phyloP scores from a whole-genome alignment of 2,797 vertebrate species.

The Brachymystax lenok region DNA sequence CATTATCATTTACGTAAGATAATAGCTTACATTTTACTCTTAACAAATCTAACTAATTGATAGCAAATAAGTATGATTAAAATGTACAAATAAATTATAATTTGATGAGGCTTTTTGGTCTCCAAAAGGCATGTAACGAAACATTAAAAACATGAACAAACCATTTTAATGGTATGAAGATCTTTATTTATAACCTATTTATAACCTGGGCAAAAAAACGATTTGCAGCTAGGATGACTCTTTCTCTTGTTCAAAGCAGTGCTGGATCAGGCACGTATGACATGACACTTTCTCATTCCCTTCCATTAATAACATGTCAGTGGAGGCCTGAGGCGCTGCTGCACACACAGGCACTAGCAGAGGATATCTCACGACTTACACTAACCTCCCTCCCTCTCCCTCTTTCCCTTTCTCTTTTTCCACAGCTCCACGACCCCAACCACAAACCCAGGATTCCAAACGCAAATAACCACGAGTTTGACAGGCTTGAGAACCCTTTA shows the following conservation, averaged over 20 bases:
- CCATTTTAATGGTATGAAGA: neutral
- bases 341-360: slow-evolving; percentile 37
- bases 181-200: neutral
- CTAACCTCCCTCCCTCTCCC: slow-evolving; percentile 30
- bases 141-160: neutral
- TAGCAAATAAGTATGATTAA: neutral
- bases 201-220: neutral
- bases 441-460: slow-evolving; percentile 17
- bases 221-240: slow-evolving; percentile 15
- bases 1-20: neutral
- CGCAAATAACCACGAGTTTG: slow-evolving; percentile 56
- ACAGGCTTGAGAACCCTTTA: slow-evolving; percentile 35
- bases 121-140: neutral
- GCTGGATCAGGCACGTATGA: slow-evolving; percentile 34
- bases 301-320: slow-evolving; percentile 62
- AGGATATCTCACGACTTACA: slow-evolving; percentile 47
- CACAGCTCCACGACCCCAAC: slow-evolving; percentile 46
- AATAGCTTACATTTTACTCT: neutral
- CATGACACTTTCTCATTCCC: slow-evolving; percentile 50
- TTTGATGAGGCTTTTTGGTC: neutral
- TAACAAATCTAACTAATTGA: neutral
- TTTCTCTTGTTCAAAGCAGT: slow-evolving; percentile 18
- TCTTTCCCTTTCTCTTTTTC: slow-evolving; percentile 18
- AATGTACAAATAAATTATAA: neutral
- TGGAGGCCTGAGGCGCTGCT: slow-evolving; percentile 42